A percentile compares a stretch with the other conserved stretches of the same genome.
phyloP scores from a whole-genome alignment of 2,797 vertebrate genomes.

The Sebastes umbrosus region DNA sequence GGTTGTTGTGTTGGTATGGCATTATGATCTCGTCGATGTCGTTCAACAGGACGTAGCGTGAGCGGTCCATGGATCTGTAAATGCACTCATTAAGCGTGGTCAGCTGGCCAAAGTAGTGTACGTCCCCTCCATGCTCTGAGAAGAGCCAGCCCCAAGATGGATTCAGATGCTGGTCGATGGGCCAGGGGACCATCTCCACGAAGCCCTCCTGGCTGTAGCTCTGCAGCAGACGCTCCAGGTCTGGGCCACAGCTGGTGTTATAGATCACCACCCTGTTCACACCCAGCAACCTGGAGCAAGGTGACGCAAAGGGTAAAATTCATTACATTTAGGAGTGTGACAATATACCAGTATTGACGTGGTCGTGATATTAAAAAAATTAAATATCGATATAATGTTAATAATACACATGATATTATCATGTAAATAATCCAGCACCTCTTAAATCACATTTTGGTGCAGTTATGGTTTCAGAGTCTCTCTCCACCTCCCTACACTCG shows the following conservation, averaged over 20 bases:
- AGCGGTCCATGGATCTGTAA: constrained; percentile 74
- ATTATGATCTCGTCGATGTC: constrained; percentile 79
- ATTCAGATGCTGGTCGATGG: constrained; percentile 48
- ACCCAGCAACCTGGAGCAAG: constrained; percentile 61
- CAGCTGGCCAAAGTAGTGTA: constrained; percentile 76
- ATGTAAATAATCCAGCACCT: too few species aligned
- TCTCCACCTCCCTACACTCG: too few species aligned
- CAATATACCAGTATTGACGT: too few species aligned
- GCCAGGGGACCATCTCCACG: constrained; percentile 72
- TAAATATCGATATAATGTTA: too few species aligned
- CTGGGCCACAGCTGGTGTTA: constrained; percentile 66
- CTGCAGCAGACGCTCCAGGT: constrained; percentile 49
- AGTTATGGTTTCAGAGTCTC: too few species aligned
- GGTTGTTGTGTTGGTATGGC: constrained; percentile 54
- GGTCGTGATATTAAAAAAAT: too few species aligned
- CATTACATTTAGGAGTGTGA: too few species aligned
- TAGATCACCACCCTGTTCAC: constrained; percentile 72
- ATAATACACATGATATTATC: too few species aligned
- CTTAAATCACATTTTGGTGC: too few species aligned
- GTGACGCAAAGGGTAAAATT: too few species aligned
- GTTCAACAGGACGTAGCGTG: constrained; percentile 68
- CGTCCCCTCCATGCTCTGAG: constrained; percentile 27
- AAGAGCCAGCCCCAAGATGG: constrained; percentile 58
- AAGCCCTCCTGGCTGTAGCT: constrained; percentile 62
- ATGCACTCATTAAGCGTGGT: constrained; percentile 76